Conservation (phyloP, 2,888 invertebrate species). For the Leptinotarsa haldemani region DNA sequence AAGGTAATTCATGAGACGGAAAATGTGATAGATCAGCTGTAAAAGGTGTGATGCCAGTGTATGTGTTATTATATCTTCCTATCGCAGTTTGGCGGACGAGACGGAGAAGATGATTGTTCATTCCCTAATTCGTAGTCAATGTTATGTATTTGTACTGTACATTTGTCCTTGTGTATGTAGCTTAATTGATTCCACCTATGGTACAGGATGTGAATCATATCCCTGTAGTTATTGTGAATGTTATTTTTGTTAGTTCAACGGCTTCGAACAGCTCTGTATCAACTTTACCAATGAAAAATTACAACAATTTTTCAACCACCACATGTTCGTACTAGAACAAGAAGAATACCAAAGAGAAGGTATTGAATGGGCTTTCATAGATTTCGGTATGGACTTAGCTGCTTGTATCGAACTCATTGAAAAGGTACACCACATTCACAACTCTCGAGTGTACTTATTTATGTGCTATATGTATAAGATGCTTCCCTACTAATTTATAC, state of each 20-base stretch:
- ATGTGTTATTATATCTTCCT: not conserved
- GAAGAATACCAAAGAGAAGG: conserved; percentile 92
- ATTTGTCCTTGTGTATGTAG: conserved; percentile 25
- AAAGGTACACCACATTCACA: conserved; percentile 70
- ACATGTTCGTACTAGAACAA: conserved; percentile 95
- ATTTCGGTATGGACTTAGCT: conserved; percentile 92
- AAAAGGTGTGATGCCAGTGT: conserved; percentile 23
- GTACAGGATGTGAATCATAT: conserved; percentile 52
- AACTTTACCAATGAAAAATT: conserved; percentile 95
- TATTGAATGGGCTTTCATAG: conserved; percentile 93
- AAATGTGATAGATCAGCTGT: not conserved
- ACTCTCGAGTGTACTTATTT: conserved; percentile 17
- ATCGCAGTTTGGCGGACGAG: too few species aligned
- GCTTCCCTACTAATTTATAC: not conserved
- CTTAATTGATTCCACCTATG: conserved; percentile 51
- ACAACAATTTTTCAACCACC: conserved; percentile 95
- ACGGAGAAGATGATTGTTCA: not conserved
- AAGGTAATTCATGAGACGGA: conserved; percentile 76
- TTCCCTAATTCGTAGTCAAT: not conserved
- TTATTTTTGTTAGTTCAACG: conserved; percentile 76
- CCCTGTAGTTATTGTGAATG: conserved; percentile 48
- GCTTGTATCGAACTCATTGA: conserved; percentile 85
- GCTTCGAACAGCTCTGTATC: conserved; percentile 94
- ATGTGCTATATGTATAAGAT: not conserved
- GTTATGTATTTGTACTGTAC: conserved; percentile 5